Percentiles rank a stretch among this genome's conserved stretches.
Evolutionary conservation across 2,113 vertebrate genomes (phyloP).

Genomic region (Hystrix cristata): DNA sequence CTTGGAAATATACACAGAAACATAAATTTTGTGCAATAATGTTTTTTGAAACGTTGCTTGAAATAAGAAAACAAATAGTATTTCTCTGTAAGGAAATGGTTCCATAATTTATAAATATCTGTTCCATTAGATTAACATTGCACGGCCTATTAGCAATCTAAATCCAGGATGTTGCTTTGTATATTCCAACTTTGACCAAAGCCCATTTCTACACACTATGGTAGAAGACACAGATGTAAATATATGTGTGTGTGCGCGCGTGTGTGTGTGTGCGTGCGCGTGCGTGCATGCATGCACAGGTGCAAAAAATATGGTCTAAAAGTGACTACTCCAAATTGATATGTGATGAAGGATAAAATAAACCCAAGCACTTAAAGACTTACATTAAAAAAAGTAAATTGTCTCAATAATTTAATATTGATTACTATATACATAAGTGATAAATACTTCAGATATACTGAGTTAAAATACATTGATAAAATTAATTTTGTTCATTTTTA

Average conservation of each 20-base stretch:
- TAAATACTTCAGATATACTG: neutral
- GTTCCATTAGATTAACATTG: slow-evolving; percentile 9
- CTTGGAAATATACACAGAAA: neutral
- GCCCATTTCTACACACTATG: neutral
- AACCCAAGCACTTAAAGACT: neutral
- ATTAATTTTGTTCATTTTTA: neutral
- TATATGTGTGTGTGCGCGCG: neutral
- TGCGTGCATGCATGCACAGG: too few relatives aligned
- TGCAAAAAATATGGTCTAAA: neutral
- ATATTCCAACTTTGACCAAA: neutral
- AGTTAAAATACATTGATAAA: slow-evolving; percentile 18
- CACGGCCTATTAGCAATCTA: neutral
- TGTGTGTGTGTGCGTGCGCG: neutral
- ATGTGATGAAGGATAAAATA: neutral
- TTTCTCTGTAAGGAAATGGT: neutral
- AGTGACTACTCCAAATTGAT: neutral
- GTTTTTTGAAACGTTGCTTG: neutral
- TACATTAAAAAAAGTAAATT: neutral
- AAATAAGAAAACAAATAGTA: slow-evolving; percentile 21
- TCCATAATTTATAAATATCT: neutral
- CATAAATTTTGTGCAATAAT: neutral
- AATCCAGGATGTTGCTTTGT: slow-evolving; percentile 4
- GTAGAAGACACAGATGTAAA: neutral
- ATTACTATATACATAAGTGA: neutral
- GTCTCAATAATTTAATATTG: neutral